phyloP scores from a whole-genome alignment of 1,140 invertebrate species.

The Belonocnema kinseyi region DNA sequence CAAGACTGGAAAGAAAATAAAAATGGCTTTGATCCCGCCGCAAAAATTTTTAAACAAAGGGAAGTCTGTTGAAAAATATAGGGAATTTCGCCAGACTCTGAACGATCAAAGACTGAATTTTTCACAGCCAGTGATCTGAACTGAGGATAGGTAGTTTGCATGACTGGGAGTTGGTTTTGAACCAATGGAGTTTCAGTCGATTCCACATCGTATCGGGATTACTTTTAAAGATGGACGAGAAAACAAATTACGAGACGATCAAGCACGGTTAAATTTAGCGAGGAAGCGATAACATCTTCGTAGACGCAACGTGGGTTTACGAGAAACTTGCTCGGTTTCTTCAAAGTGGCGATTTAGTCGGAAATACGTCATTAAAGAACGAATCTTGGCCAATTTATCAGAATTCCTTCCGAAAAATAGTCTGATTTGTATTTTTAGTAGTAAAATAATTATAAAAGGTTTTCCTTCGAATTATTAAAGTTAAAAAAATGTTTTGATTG shows the following conservation, averaged over 20 bases:
- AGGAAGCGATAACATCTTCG: conserved; percentile 15
- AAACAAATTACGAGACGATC: neutral
- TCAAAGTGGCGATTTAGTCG: conserved; percentile 11
- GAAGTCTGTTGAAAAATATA: neutral
- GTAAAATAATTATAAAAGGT: neutral
- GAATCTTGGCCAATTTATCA: conserved; percentile 18
- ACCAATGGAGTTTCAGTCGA: neutral
- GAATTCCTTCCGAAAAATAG: conserved; percentile 11
- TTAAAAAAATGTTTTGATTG: too few relatives aligned
- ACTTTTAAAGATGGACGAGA: conserved; percentile 7
- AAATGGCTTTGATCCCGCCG: neutral
- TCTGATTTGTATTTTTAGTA: conserved; percentile 15
- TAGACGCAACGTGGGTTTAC: conserved; percentile 29
- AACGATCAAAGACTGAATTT: neutral
- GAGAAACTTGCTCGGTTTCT: conserved; percentile 23
- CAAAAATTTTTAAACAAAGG: neutral
- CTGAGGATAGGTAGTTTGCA: neutral
- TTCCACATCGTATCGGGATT: conserved; percentile 2
- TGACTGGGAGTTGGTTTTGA: neutral
- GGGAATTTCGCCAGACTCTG: neutral
- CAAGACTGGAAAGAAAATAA: neutral
- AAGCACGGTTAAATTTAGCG: conserved; percentile 14
- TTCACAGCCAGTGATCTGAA: neutral
- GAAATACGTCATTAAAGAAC: conserved; percentile 22
- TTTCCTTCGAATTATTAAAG: neutral